Evolutionary conservation across 2,888 invertebrate species (phyloP).

Genomic region (Doris montereyensis): DNA sequence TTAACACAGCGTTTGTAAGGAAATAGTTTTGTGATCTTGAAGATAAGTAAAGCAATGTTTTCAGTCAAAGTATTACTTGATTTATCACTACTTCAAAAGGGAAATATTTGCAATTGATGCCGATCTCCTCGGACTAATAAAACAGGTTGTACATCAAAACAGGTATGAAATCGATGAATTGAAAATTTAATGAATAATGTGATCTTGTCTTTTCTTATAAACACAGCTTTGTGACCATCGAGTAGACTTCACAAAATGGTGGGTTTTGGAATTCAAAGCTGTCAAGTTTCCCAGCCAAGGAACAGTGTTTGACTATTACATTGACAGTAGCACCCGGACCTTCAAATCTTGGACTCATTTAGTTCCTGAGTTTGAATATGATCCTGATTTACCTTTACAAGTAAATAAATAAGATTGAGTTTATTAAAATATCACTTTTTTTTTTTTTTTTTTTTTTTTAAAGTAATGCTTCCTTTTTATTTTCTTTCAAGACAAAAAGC

Average conservation of each 20-base stretch:
- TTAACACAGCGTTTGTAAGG: no score
- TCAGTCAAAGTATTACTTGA: no score
- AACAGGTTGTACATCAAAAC: background rate
- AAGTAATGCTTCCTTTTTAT: no score
- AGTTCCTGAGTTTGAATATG: slow-evolving; percentile 90
- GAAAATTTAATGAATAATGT: background rate
- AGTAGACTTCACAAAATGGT: slow-evolving; percentile 97
- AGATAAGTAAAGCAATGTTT: no score
- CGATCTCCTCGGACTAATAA: no score
- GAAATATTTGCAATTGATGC: no score
- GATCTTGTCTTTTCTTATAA: background rate
- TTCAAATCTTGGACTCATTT: slow-evolving; percentile 92
- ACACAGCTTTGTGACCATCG: slow-evolving; percentile 88
- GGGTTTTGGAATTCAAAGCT: slow-evolving; percentile 94
- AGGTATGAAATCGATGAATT: background rate
- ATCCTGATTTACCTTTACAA: slow-evolving; percentile 91
- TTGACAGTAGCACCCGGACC: slow-evolving; percentile 90
- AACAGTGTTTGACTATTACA: slow-evolving; percentile 94
- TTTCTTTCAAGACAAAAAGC: no score
- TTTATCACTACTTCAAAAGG: no score
- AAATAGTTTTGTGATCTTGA: no score
- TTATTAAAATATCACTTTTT: no score
- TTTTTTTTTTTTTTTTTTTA: no score
- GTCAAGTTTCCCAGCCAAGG: slow-evolving; percentile 92
- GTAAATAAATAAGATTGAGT: no score